Evolutionary conservation across 2,888 invertebrate species (phyloP).

Genomic region (Polydrusus cervinus): DNA sequence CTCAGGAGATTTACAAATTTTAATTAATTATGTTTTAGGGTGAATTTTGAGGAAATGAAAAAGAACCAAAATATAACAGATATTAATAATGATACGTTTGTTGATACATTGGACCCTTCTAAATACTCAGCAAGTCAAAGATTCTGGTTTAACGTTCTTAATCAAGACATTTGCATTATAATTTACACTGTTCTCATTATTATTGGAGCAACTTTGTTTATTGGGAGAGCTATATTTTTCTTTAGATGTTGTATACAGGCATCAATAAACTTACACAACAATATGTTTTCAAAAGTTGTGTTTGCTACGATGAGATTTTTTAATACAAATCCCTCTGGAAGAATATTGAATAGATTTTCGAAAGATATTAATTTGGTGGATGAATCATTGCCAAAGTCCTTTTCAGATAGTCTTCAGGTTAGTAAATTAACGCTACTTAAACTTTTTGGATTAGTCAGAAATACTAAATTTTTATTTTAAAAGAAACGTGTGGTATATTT

Average conservation of each 20-base stretch:
- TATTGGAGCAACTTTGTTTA: slow-evolving; percentile 68
- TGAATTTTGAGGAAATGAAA: slow-evolving; percentile 41
- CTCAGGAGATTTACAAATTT: no score
- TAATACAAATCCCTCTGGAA: slow-evolving; percentile 78
- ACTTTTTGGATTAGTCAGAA: neutral
- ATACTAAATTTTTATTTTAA: no score
- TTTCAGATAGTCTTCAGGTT: slow-evolving; percentile 73
- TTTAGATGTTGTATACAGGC: slow-evolving; percentile 73
- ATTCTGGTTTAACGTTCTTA: slow-evolving; percentile 45
- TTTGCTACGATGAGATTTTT: slow-evolving; percentile 80
- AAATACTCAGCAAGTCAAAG: slow-evolving; percentile 10
- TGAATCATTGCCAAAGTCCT: slow-evolving; percentile 72
- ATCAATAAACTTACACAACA: slow-evolving; percentile 73
- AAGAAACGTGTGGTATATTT: no score
- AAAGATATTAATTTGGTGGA: slow-evolving; percentile 80
- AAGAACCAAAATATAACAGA: slow-evolving; percentile 9
- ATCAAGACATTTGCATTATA: slow-evolving; percentile 66
- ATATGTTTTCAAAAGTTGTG: slow-evolving; percentile 41
- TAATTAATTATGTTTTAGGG: slow-evolving; percentile 57
- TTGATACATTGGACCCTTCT: slow-evolving; percentile 2
- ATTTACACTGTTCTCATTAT: slow-evolving; percentile 61
- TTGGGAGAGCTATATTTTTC: slow-evolving; percentile 73
- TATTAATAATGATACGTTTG: slow-evolving; percentile 1
- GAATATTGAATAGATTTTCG: slow-evolving; percentile 81
- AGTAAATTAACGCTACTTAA: neutral